Percentiles rank a stretch among this genome's conserved stretches.
These are phyloP conservation scores for Amblyornis subalaris DNA, from an alignment of 2,113 vertebrate species.

Conservation along the genomic window DNA sequence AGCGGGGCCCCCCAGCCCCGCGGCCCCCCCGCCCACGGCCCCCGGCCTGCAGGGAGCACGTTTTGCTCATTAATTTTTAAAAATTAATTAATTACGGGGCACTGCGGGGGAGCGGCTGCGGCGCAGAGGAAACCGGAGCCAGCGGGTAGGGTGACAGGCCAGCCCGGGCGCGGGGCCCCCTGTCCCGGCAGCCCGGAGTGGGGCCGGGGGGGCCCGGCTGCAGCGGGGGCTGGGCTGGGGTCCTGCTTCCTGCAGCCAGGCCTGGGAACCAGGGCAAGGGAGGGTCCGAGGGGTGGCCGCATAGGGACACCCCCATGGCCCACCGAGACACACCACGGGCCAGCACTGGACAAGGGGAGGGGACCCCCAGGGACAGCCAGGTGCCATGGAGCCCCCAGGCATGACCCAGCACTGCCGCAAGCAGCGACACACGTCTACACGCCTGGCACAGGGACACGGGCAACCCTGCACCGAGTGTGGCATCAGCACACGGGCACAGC, in stretches of 20 bases:
- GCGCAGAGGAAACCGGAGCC: slow-evolving; percentile 36
- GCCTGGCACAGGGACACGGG: neutral
- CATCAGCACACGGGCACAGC: fast-evolving
- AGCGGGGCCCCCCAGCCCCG: neutral
- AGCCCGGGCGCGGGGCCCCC: neutral
- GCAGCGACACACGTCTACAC: fast-evolving
- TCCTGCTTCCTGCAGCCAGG: neutral
- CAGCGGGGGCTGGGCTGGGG: neutral
- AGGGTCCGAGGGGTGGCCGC: neutral
- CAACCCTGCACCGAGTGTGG: fast-evolving
- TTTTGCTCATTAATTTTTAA: slow-evolving; percentile 56
- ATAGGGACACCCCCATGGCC: neutral
- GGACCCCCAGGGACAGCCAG: neutral
- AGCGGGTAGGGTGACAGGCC: slow-evolving; percentile 33
- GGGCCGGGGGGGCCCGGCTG: neutral
- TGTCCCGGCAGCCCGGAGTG: neutral
- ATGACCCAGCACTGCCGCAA: fast-evolving
- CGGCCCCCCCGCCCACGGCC: neutral
- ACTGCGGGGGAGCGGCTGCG: slow-evolving; percentile 13
- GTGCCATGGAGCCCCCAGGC: neutral
- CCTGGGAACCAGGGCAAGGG: neutral
- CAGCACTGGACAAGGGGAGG: neutral
- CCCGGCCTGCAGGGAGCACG: slow-evolving; percentile 4
- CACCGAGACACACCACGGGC: neutral
- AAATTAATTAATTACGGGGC: slow-evolving; percentile 50